Base-by-base conservation (phyloP, 2,797 vertebrate genomes). In the Denticeps clupeoides region DNA sequence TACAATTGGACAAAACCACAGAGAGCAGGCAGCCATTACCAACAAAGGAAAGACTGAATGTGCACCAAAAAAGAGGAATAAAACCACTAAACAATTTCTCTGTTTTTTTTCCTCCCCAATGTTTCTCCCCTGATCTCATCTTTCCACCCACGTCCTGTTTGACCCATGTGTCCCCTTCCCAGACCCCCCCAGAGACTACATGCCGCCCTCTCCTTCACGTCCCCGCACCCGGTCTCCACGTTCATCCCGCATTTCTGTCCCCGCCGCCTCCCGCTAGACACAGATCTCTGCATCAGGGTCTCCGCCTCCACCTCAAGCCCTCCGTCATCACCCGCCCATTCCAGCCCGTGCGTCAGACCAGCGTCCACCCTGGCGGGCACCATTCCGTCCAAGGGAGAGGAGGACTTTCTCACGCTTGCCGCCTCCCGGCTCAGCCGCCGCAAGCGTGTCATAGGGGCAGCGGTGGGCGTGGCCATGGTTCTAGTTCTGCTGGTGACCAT, bases 401-500 rank as follows among this genome's bases (percentile, higher is more conserved):
- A 92, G 72, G 91, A 94, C 67, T 87, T 95, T 77, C 86, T 96
- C 77, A 88, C 93, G 63, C 90, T 96, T 89, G 91, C 93, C 41
- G 84, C 89, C 64, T 89, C 93, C 60, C 86, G 89, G 66, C 82
- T 97, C 70, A 90, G 85, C 79, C 87, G 87, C 56, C 85, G 89
- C 70, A 91, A 90, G 81, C 82, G 93, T 55, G 91, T 96, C 65
- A 91, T 93, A 3, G 92, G 87, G 51, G 91, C 85, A 38, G 93
- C 88, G 65, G 81, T 96, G 19, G 93, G 92, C 51, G 91, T 97
- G 81, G 91, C 90, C 73, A 96, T 96, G 92, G 89, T 97, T 61
- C 79, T 97, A 60, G 77, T 96, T 58, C 80, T 97, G 48, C 82
- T 97, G 53, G 87, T 97, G 68, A 89, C 93, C 74, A 97, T 97